phyloP scores from a whole-genome alignment of 2,113 vertebrate genomes.

The Sterna hirundo region DNA sequence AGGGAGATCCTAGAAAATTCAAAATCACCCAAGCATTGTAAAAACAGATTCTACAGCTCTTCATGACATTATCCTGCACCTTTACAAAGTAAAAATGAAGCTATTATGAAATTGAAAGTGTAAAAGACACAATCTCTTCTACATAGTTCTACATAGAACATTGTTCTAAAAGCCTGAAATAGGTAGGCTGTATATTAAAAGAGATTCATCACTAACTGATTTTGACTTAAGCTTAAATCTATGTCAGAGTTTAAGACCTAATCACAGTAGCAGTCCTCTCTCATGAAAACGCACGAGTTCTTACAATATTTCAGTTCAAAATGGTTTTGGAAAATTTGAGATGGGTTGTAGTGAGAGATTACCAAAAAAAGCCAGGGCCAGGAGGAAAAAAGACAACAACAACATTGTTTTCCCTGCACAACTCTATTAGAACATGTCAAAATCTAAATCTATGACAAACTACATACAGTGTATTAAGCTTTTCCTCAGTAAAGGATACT shows the following conservation, averaged over 20 bases:
- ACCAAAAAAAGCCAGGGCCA: neutral
- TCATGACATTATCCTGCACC: neutral
- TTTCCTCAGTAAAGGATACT: neutral
- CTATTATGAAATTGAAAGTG: neutral
- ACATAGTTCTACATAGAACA: neutral
- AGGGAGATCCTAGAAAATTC: neutral
- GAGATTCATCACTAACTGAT: neutral
- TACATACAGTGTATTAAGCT: neutral
- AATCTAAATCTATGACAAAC: neutral
- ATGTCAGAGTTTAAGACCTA: neutral
- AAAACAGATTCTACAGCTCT: neutral
- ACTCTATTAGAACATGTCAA: neutral
- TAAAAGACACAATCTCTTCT: neutral
- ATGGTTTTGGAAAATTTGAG: neutral
- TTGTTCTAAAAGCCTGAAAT: neutral
- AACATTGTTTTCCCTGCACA: neutral
- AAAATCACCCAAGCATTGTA: neutral
- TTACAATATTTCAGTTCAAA: neutral
- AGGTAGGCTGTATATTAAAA: neutral
- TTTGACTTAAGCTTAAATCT: neutral
- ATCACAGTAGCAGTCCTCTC: neutral
- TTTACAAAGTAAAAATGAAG: neutral
- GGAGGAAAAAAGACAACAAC: neutral
- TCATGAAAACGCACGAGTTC: rapidly evolving
- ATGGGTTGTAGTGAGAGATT: neutral